Base-by-base conservation (phyloP, 92 coral and sea anemone species). In the Heteractis magnifica region DNA sequence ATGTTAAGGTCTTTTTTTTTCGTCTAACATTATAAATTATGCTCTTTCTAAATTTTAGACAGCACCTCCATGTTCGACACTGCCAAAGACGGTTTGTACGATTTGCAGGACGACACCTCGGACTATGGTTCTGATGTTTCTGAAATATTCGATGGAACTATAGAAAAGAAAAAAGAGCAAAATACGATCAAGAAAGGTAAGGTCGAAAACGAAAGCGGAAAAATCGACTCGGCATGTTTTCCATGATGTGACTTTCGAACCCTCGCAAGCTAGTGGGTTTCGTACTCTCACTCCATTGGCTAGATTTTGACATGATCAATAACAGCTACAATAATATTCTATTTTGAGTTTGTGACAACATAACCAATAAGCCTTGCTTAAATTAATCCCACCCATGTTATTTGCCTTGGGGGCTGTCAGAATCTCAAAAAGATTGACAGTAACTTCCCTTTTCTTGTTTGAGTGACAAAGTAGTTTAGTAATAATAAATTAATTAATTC, bases 201-300 rank as follows among this genome's bases (percentile, higher is more conserved):
- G 75, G 13, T 78, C 15, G 60, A 56, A 55, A 34, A 13, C 81
- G 85, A 85, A 79, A 79, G 84, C 79, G 84, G 88, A 79, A 85
- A 80, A 80, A 16, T 50, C 55, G 15, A 50, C 3, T n/a, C 81
- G 21, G 51, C 65, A 78, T 41, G 73, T 68, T 68, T 23, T 7
- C 50, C 73, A 68, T 26, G 73, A 68, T 68, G 73, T 23, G 48
- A 68, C 73, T 68, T 68, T 68, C 73, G 73, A 68, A 65, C 72
- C 72, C 34, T 53, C 58, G 58, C 10, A 53, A 53, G 44, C 44
- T 18, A 62, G 16, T 58, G 13, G 71, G 71, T 64, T 64, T 64
- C 14, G 9, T n/a, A 10, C 73, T 5, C 1, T 8, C 49, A 1
- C 8, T 10, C 73, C 16, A 68, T 68, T 68, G 73, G 73, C 73